phyloP scores from a whole-genome alignment of 2,113 vertebrate species.

The Daubentonia madagascariensis region DNA sequence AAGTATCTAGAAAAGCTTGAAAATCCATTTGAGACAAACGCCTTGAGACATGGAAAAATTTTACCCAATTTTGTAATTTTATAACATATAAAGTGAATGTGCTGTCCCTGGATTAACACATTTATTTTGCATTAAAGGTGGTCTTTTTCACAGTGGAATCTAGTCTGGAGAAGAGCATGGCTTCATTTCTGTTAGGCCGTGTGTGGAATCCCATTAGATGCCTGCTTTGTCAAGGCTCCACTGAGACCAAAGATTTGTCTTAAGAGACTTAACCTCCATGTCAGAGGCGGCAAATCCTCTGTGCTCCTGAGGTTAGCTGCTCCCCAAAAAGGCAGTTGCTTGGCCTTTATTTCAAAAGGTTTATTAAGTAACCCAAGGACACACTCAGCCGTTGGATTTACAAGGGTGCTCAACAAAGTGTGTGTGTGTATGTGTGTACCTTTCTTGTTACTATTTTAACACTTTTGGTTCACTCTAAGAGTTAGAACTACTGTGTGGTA shows the following conservation, averaged over 20 bases:
- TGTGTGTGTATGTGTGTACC: not conserved
- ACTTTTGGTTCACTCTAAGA: conserved; percentile 8
- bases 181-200: not conserved
- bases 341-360: not conserved
- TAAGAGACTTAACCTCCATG: not conserved
- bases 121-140: not conserved
- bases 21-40: conserved; percentile 34
- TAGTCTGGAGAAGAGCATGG: not conserved
- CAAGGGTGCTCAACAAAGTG: not conserved
- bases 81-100: not conserved
- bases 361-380: not conserved
- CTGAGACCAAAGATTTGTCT: not conserved
- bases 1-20: not conserved
- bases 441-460: not conserved
- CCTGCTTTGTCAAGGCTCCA: not conserved
- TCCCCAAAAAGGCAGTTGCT: not conserved
- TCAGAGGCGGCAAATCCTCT: not conserved
- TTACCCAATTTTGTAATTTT: conserved; percentile 9
- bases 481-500: not conserved
- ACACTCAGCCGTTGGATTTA: not conserved
- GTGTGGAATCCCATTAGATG: not conserved
- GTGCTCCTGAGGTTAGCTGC: not conserved
- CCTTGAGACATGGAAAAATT: conserved; percentile 2
- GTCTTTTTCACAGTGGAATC: not conserved
- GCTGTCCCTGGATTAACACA: not conserved